Evolutionary conservation across 2,113 vertebrate genomes (phyloP).

Genomic region (Chiloscyllium plagiosum): DNA sequence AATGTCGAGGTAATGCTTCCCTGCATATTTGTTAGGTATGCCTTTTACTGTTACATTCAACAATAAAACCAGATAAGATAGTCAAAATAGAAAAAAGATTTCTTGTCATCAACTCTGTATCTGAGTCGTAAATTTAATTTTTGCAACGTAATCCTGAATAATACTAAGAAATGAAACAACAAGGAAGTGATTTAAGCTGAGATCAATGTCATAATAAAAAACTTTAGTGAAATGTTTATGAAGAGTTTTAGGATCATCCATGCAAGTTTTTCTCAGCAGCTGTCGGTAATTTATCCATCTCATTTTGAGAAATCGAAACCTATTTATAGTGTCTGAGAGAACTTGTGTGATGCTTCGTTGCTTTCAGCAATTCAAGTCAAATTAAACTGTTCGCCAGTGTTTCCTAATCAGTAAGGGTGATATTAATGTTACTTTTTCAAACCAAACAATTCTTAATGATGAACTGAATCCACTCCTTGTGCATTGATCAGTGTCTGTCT

Average conservation of each 20-base stretch:
- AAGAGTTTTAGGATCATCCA: neutral
- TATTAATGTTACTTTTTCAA: neutral
- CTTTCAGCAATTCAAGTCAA: neutral
- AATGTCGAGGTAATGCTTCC: neutral
- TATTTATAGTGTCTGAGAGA: neutral
- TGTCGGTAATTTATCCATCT: neutral
- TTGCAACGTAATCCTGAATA: neutral
- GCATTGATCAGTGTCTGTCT: neutral
- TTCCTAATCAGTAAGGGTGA: neutral
- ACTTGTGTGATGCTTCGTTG: neutral
- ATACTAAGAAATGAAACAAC: neutral
- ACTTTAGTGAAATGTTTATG: neutral
- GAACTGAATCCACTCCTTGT: neutral
- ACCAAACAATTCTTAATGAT: neutral
- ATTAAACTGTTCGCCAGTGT: neutral
- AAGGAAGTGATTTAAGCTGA: neutral
- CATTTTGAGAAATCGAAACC: neutral
- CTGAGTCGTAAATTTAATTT: neutral
- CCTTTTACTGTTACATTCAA: neutral
- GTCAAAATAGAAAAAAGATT: neutral
- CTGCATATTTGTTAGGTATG: neutral
- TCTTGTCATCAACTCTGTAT: neutral
- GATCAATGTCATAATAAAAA: neutral
- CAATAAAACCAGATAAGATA: neutral
- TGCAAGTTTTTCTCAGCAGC: neutral